Evolutionary conservation across 2,113 vertebrate genomes (phyloP), one percentile per base, ranked within the genome.

Genomic region (Salvelinus fontinalis): DNA sequence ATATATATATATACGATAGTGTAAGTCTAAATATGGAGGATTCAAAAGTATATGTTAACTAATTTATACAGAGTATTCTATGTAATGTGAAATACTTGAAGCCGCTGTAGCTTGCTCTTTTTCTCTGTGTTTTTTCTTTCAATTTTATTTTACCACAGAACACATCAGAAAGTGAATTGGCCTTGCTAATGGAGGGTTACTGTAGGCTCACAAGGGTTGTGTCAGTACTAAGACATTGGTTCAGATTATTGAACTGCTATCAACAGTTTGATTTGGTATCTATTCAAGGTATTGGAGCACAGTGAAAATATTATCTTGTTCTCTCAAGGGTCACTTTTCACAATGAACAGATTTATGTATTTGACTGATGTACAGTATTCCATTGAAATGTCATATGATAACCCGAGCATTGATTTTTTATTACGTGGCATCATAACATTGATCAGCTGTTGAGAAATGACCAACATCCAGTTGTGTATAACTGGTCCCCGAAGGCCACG

Each of bases 1-100:
- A 26, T 26, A 26, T 26, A 26, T 26, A 26, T 26, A 24, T 39
- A 91, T 91, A 88, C 90, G 95, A 97, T 97, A 98, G 96, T 97
- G 96, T 97, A 67, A 99, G 97, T 98, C 97, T 97, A 96, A 98
- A 96, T 97, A 98, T 96, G 97, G 96, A 95, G 91, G 92, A 93
- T 90, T 86, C 89, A 92, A 95, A 98, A 96, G 94, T 98, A 94
- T 98, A 98, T 95, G 91, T 97, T 98, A 98, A 98, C 94, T 99
- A 96, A 99, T 99, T 99, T 98, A 99, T 97, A 97, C 97, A 97
- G 95, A 95, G 96, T 95, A 97, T 95, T 97, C 95, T 99, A 98
- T 98, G 97, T 97, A 97, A 99, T 97, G 95, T 97, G 96, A 98
- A 98, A 98, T 99, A 99, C 97, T 99, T 99, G 97, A 99, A 99